Conservation (phyloP, 2,113 vertebrate species). For the Brachypodius melanocephalos region DNA sequence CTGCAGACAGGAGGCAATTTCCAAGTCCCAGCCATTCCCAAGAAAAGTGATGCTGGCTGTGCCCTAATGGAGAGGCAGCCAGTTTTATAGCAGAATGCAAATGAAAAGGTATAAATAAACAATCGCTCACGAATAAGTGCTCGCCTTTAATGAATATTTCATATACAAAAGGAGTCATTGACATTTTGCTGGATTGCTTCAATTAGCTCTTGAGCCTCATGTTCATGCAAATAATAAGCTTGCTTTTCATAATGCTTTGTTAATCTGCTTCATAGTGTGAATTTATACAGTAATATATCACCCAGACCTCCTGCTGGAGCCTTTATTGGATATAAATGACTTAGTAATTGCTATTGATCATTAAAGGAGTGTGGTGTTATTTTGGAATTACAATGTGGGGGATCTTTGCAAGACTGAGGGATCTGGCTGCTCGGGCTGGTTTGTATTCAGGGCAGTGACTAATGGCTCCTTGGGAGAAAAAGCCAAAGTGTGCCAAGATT, state of each 20-base stretch:
- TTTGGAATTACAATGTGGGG: slow-evolving; percentile 11
- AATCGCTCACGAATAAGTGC: slow-evolving; percentile 5
- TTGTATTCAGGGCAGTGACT: not conserved
- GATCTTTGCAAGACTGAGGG: not conserved
- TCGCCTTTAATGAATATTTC: slow-evolving; percentile 67
- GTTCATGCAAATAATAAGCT: slow-evolving; percentile 72
- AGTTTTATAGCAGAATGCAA: not conserved
- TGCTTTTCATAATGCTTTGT: slow-evolving; percentile 77
- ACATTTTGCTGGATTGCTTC: slow-evolving; percentile 79
- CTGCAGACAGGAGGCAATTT: not conserved
- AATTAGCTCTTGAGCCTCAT: slow-evolving; percentile 71
- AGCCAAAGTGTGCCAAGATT: not conserved
- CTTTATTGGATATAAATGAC: slow-evolving; percentile 71
- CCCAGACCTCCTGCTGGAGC: slow-evolving; percentile 58
- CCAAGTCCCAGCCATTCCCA: not conserved
- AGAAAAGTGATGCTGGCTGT: not conserved
- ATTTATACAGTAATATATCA: slow-evolving; percentile 19
- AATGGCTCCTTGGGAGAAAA: slow-evolving; percentile 29
- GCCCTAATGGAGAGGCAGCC: not conserved
- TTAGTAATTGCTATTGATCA: slow-evolving; percentile 63
- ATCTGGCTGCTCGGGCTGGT: not conserved
- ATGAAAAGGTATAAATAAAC: slow-evolving; percentile 24
- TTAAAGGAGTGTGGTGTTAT: slow-evolving; percentile 38
- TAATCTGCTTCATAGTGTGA: slow-evolving; percentile 71
- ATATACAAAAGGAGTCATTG: slow-evolving; percentile 60